Evolutionary conservation across 2,113 vertebrate species (phyloP), one percentile per base, ranked within the genome.

Genomic region (Cynoglossus semilaevis): DNA sequence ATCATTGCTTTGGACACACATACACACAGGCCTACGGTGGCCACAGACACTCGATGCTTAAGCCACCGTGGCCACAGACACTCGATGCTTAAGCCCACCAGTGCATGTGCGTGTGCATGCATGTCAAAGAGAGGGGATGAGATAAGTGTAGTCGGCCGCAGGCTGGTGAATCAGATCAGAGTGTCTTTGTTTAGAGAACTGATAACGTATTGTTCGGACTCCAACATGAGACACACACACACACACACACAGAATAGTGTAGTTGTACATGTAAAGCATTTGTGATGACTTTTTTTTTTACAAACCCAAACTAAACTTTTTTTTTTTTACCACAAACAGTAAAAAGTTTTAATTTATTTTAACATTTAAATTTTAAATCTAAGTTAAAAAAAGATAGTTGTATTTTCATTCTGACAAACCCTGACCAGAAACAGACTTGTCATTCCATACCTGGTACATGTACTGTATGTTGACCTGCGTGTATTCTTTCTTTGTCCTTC

Each of bases 131-230:
- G 48, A 15, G 63, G 68, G 72, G 81, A 88, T 89, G 88, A 89
- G 85, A 87, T 88, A 87, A 90, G 86, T 88, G 88, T 77, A 77
- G 76, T 78, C 73, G 60, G 87, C 58, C 70, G 58, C 88, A 80
- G 81, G 80, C 73, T 76, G 78, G 79, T 76, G 66, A 67, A 72
- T 83, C 80, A 73, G 76, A 80, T 89, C 75, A 88, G 79, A 84
- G 87, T 69, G 73, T 79, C 88, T 88, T 91, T 84, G 66, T 88
- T 79, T 54, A 15, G 59, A 86, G 70, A 84, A 89, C 89, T 91
- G 88, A 83, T 61, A 46, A 46, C 56, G 56, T 52, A 87, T 91
- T 92, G 89, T 91, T 88, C 72, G 67, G 58, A 60, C 22, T 42
- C 75, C 56, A 72, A 68, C 75, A 73, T 62, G 69, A 74, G 51